These are phyloP conservation scores for Leucophora obtusa DNA, from an alignment of 2,888 invertebrate species.

Conservation along the genomic window DNA sequence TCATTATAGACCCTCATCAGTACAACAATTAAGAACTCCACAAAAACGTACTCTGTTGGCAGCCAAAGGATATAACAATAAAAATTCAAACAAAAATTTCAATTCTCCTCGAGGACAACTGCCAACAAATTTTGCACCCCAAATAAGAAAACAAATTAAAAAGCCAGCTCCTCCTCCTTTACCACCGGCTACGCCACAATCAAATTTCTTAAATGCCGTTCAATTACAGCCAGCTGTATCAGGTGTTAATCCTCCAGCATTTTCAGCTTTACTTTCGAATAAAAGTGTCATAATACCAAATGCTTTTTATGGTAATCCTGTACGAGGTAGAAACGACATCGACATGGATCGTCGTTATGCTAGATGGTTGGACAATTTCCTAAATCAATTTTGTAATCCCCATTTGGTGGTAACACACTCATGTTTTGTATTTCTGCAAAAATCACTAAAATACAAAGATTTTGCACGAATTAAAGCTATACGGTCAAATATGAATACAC, in stretches of 20 bases:
- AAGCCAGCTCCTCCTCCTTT: conserved; percentile 45
- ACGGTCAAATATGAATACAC: conserved; percentile 65
- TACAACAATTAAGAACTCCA: conserved; percentile 31
- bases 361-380: conserved; percentile 70
- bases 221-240: conserved; percentile 67
- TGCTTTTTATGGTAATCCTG: conserved; percentile 70
- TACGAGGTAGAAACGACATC: conserved; percentile 41
- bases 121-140: conserved; percentile 35
- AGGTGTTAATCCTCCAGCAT: conserved; percentile 66
- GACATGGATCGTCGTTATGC: conserved; percentile 48
- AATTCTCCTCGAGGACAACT: not conserved
- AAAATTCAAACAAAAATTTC: conserved; percentile 39
- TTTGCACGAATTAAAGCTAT: conserved; percentile 67
- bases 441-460: conserved; percentile 67
- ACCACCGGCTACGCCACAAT: conserved; percentile 67
- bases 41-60: conserved; percentile 60
- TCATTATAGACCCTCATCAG: not conserved
- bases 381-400: conserved; percentile 68
- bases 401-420: conserved; percentile 68
- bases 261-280: conserved; percentile 68
- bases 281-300: conserved; percentile 70
- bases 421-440: conserved; percentile 67
- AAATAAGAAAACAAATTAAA: conserved; percentile 45
- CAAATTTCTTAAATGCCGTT: conserved; percentile 70
- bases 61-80: conserved; percentile 46